These are phyloP conservation scores for Pseudorectes ferrugineus DNA, from an alignment of 2,113 vertebrate genomes.

Conservation along the genomic window DNA sequence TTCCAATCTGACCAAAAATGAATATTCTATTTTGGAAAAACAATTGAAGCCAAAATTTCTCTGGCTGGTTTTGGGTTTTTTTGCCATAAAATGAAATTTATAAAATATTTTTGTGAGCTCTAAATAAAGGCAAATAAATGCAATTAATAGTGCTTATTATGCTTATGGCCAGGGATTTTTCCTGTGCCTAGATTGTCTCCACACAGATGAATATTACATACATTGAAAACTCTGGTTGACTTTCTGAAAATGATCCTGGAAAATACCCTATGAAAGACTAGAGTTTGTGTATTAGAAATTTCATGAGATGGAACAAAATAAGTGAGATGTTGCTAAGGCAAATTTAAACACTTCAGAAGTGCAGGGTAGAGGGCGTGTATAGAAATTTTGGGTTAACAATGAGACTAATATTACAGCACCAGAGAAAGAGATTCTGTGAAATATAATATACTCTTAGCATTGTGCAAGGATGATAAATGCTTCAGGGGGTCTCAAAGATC, in stretches of 20 bases:
- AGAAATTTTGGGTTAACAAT: not conserved
- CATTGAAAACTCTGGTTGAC: not conserved
- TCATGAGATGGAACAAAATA: not conserved
- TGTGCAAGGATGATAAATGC: not conserved
- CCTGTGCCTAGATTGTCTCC: not conserved
- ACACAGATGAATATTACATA: not conserved
- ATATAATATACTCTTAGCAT: not conserved
- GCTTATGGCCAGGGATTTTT: not conserved
- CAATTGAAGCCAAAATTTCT: not conserved
- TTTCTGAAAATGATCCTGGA: not conserved
- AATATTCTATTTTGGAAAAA: not conserved
- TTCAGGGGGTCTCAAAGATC: not conserved
- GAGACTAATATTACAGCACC: not conserved
- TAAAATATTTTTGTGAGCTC: not conserved
- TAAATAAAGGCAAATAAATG: not conserved
- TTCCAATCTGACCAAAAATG: not conserved
- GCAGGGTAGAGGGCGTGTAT: accelerated
- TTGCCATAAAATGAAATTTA: not conserved
- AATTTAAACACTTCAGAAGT: not conserved
- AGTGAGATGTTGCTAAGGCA: not conserved
- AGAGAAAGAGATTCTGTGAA: not conserved
- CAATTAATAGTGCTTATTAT: not conserved
- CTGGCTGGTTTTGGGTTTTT: not conserved
- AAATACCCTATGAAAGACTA: not conserved
- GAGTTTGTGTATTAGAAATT: not conserved